Evolutionary conservation across 2,113 vertebrate genomes (phyloP).

Genomic region (Phoenicopterus ruber): DNA sequence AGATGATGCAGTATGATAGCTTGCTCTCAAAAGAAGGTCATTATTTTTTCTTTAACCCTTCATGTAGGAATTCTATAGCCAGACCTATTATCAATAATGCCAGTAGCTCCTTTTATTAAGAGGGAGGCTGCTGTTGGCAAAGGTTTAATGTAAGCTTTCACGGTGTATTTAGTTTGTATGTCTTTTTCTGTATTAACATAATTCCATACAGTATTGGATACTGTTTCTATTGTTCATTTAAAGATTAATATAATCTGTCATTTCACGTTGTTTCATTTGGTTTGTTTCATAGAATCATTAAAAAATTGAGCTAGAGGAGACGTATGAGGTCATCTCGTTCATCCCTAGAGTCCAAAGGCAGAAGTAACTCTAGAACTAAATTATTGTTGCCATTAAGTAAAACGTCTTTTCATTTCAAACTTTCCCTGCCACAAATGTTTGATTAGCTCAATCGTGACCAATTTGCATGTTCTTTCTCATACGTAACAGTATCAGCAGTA

Average conservation of each 20-base stretch:
- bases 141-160: neutral
- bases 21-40: neutral
- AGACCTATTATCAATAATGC: neutral
- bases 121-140: neutral
- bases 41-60: slow-evolving; percentile 23
- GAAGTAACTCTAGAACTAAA: neutral
- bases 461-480: neutral
- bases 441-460: neutral
- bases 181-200: neutral
- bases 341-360: neutral
- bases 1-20: neutral
- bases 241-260: neutral
- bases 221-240: neutral
- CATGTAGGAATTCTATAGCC: neutral
- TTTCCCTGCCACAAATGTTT: neutral
- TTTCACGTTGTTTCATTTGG: neutral
- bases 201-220: neutral
- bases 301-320: neutral
- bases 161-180: neutral
- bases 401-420: neutral
- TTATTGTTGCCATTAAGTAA: neutral
- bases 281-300: neutral
- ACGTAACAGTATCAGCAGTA: neutral
- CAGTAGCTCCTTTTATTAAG: neutral
- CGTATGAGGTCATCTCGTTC: neutral